These are phyloP conservation scores for Hedya salicella DNA, from an alignment of 2,888 invertebrate species.

Conservation along the genomic window DNA sequence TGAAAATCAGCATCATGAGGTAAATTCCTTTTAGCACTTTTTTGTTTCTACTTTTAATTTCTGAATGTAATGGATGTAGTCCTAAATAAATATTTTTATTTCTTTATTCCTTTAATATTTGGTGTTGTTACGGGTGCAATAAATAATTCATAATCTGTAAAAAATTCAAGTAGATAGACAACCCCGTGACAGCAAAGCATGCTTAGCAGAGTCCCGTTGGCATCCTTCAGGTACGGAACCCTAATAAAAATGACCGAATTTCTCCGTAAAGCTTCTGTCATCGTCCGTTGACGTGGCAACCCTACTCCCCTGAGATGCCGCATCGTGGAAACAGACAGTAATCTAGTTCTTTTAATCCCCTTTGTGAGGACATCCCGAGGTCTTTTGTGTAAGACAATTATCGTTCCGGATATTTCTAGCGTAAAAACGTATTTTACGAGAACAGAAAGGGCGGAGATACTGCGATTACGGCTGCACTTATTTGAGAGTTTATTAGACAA, in stretches of 20 bases:
- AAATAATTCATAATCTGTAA: too few relatives aligned
- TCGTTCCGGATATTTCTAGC: slow-evolving; percentile 67
- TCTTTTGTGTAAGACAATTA: slow-evolving; percentile 80
- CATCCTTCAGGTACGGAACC: background rate
- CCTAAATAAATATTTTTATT: too few relatives aligned
- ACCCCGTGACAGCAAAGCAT: too few relatives aligned
- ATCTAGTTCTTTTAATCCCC: slow-evolving; percentile 78
- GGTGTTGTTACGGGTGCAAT: too few relatives aligned
- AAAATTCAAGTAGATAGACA: too few relatives aligned
- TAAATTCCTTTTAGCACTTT: too few relatives aligned
- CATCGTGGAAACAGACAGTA: slow-evolving; percentile 61
- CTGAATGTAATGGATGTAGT: too few relatives aligned
- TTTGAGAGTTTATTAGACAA: slow-evolving; percentile 50
- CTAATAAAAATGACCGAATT: slow-evolving; percentile 31
- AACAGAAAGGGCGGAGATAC: slow-evolving; percentile 52
- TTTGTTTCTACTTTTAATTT: too few relatives aligned
- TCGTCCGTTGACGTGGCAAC: slow-evolving; percentile 45
- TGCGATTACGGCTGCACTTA: slow-evolving; percentile 48
- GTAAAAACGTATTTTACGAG: slow-evolving; percentile 71
- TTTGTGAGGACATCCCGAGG: slow-evolving; percentile 73
- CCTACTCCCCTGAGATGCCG: slow-evolving; percentile 49
- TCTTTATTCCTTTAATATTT: too few relatives aligned
- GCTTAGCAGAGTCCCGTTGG: too few relatives aligned
- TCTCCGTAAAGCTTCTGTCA: slow-evolving; percentile 35
- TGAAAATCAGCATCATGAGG: too few relatives aligned